These are phyloP conservation scores for Perodicticus potto DNA, from an alignment of 2,797 vertebrate species.

Conservation along the genomic window DNA sequence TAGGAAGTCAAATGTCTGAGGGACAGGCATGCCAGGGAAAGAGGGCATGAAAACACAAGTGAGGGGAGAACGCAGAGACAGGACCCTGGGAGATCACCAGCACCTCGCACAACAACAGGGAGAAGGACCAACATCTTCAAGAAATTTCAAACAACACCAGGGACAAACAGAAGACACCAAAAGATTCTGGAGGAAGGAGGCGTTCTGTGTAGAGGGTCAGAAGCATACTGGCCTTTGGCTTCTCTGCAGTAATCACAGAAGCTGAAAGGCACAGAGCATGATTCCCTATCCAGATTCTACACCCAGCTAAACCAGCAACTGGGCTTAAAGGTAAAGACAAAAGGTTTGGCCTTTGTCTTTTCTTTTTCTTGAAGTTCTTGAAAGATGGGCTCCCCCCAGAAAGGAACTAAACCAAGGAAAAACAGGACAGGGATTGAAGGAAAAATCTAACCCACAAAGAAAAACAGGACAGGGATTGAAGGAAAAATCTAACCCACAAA, in stretches of 20 bases:
- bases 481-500: too few species aligned
- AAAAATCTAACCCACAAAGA: background rate
- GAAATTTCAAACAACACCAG: background rate
- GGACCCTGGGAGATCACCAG: background rate
- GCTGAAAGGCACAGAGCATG: too few species aligned
- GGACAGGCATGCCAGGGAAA: background rate
- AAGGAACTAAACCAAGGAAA: background rate
- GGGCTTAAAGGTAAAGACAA: background rate
- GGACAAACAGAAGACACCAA: background rate
- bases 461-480: background rate
- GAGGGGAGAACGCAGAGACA: background rate
- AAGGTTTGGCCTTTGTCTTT: background rate
- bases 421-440: background rate
- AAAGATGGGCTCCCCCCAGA: background rate
- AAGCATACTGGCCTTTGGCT: accelerated
- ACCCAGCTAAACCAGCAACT: background rate
- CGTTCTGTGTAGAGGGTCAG: accelerated
- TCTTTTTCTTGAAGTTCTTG: background rate
- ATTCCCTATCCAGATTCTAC: too few species aligned
- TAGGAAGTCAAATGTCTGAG: background rate
- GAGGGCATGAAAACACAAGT: background rate
- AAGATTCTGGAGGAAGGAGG: background rate
- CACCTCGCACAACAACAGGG: background rate
- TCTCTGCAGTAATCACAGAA: accelerated
- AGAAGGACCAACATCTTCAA: background rate